Base-by-base conservation (phyloP, 2,113 vertebrate genomes). In the Ciconia boyciana region DNA sequence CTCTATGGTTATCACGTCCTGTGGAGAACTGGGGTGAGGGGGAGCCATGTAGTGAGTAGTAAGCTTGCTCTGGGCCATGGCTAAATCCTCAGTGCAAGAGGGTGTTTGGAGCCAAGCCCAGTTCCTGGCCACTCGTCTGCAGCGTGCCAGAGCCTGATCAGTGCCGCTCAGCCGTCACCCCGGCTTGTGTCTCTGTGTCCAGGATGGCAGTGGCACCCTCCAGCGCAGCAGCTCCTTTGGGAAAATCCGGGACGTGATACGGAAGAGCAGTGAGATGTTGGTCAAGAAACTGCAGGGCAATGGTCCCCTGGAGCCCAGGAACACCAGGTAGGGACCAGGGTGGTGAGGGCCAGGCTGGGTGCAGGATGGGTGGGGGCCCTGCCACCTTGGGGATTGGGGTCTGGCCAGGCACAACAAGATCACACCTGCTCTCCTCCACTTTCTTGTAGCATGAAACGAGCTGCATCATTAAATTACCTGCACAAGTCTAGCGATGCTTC, bases 221-320 rank as follows among this genome's bases (percentile, higher is more conserved):
- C 98, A 99, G 93, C 99, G 99, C 88, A 99, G 99, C 32, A 99
- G 99, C 79, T 99, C 99, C 60, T 96, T 99, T 84, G 99, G 99
- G 57, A 99, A 98, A 96, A 98, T 99, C 90, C 97, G 99, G 46
- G 99, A 99, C 16, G 99, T 99, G 36, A 94, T 99, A 32, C 98
- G 99, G 14, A 98, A 99, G 93, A 99, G 99, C 98, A 99, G 99
- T 13, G 99, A 99, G 95, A 97, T 99, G 97, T 95, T 99, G 96
- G 99, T 99, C 96, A 99, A 99, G 98, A 99, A 99, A 80, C 98
- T 99, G 82, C 99, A 99, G 96, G 99, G 99, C 58, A 99, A 98
- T 2, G 98, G 98, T 16, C 99, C 99, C 9, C 98, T 98, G 62
- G 98, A 99, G 48, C 98, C 98, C 32, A 98, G 98, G 96, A 99